Conservation (phyloP, 2,888 invertebrate genomes). For the Lasioglossum pauxillum region DNA sequence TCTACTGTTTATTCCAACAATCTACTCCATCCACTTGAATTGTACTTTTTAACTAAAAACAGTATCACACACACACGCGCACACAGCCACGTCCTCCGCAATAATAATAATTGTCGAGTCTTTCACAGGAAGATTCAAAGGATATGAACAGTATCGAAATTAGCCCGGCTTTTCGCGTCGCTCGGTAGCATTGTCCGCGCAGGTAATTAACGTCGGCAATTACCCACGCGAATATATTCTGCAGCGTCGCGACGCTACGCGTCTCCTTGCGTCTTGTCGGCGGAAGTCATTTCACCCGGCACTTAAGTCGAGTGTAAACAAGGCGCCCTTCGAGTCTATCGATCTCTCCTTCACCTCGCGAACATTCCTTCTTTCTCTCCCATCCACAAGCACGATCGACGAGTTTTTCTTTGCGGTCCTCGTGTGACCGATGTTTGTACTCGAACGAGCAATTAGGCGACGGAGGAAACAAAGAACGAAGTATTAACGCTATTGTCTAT, state of each 20-base stretch:
- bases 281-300: slow-evolving; percentile 14
- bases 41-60: background rate
- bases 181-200: background rate
- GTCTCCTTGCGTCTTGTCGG: background rate
- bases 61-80: no score
- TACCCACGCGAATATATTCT: slow-evolving; percentile 14
- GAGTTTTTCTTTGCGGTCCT: background rate
- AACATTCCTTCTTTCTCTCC: background rate
- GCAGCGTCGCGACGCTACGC: background rate
- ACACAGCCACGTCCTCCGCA: background rate
- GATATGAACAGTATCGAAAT: background rate
- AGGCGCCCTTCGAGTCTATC: slow-evolving; percentile 22
- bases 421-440: background rate
- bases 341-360: background rate
- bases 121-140: background rate
- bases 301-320: slow-evolving; percentile 28
- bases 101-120: background rate
- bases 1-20: background rate
- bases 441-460: background rate
- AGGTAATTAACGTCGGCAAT: slow-evolving; percentile 14
- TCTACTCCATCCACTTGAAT: no score
- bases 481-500: background rate
- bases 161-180: background rate
- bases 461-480: background rate
- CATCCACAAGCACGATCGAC: background rate